Evolutionary conservation across 2,888 invertebrate species (phyloP), one percentile per base, ranked within the genome.

Genomic region (Spisula solida): DNA sequence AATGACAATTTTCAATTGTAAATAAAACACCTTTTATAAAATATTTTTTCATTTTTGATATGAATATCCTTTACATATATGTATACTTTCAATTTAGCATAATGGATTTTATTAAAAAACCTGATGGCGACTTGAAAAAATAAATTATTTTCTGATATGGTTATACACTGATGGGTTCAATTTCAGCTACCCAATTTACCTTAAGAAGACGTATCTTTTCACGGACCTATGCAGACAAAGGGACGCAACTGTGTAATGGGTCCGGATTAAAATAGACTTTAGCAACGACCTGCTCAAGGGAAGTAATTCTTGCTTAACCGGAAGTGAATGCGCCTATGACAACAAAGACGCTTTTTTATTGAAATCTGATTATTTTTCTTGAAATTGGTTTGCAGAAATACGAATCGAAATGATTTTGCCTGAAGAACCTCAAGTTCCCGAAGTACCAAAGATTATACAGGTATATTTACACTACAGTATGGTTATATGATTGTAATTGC

Each of bases 391-490:
- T 60, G 41, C 56, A 34, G n/a, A 16, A 16, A 51, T 12, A 70
- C n/a, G 31, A 12, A 48, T 82, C 56, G 86, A 75, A 41, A 92
- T 92, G 92, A 92, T 91, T 81, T 81, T 92, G 1, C 90, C 89
- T 29, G 91, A 91, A 20, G 89, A 92, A 70, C 89, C 88, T 20
- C n/a, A 47, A n/a, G 60, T 75, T n/a, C 87, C 82, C 34, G 93
- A 93, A 82, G 88, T 93, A n/a, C 93, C 94, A 41, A 94, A 93
- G 83, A 88, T 94, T n/a, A 94, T 93, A 29, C 94, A 94, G 92
- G 94, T 94, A 82, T 16, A 81, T 81, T 25, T 55, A 12, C 14
- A 29, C 25, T 29, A 14, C 16, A n/a, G 51, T 12, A 41, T 41
- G 8, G 4, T 51, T 8, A 51, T 16, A 4, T n/a, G n/a, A n/a